Evolutionary conservation across 2,113 vertebrate species (phyloP).

Genomic region (Charina bottae): DNA sequence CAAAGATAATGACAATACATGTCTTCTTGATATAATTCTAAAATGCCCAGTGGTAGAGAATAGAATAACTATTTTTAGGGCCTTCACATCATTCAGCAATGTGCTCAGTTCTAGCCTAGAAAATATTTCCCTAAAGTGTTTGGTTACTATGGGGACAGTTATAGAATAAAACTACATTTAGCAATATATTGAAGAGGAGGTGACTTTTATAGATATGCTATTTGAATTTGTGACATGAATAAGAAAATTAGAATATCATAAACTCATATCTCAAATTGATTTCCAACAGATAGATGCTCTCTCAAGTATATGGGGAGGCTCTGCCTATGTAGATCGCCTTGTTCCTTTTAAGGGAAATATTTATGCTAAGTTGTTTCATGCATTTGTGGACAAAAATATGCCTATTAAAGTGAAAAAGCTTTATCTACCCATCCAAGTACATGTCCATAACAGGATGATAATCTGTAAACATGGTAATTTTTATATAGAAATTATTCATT

Average conservation of each 20-base stretch:
- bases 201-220: background rate
- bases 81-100: conserved; percentile 6
- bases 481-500: background rate
- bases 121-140: conserved; percentile 11
- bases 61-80: conserved; percentile 23
- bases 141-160: conserved; percentile 30
- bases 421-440: background rate
- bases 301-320: background rate
- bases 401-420: no score
- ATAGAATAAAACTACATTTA: conserved; percentile 26
- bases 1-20: background rate
- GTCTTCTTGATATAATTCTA: background rate
- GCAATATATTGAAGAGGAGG: conserved; percentile 23
- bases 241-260: conserved; percentile 10
- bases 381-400: background rate
- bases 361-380: background rate
- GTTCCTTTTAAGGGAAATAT: background rate
- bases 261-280: background rate
- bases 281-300: background rate
- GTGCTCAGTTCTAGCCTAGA: conserved; percentile 27
- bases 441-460: background rate
- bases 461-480: background rate
- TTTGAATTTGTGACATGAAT: background rate
- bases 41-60: background rate
- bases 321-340: background rate